Percentiles rank a stretch among this genome's conserved stretches.
These are phyloP conservation scores for Trachymyrmex septentrionalis DNA, from an alignment of 1,140 invertebrate species.

Conservation along the genomic window DNA sequence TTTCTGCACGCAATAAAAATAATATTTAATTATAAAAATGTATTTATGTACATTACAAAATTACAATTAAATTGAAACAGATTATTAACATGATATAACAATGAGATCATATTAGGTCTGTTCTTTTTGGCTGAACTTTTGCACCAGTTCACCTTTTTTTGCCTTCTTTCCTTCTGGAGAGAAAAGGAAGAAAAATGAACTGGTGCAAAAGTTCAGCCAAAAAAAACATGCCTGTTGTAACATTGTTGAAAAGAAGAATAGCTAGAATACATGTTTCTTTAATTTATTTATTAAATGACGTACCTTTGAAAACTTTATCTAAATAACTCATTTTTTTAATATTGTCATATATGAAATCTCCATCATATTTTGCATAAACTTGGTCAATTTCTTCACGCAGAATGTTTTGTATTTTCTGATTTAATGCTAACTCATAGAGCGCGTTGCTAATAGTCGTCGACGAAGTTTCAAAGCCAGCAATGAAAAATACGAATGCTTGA, in stretches of 20 bases:
- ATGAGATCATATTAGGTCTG: background rate
- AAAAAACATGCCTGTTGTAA: background rate
- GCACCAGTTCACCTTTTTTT: too few species aligned
- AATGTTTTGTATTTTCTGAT: background rate
- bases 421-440: conserved; percentile 69
- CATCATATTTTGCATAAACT: conserved; percentile 66
- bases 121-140: too few species aligned
- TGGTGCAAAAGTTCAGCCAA: too few species aligned
- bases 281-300: background rate
- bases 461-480: conserved; percentile 89
- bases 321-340: conserved; percentile 79
- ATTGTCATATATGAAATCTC: conserved; percentile 73
- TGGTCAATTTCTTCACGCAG: conserved; percentile 60
- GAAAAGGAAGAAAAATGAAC: too few species aligned
- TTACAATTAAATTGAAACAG: too few species aligned
- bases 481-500: conserved; percentile 84
- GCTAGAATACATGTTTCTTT: background rate
- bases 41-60: too few species aligned
- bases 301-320: conserved; percentile 78
- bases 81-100: too few species aligned
- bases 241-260: background rate
- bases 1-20: conserved; percentile 84
- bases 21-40: background rate
- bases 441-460: conserved; percentile 85
- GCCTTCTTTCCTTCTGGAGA: too few species aligned